Base-by-base conservation (phyloP, 2,888 invertebrate species). In the Gibbula magus region DNA sequence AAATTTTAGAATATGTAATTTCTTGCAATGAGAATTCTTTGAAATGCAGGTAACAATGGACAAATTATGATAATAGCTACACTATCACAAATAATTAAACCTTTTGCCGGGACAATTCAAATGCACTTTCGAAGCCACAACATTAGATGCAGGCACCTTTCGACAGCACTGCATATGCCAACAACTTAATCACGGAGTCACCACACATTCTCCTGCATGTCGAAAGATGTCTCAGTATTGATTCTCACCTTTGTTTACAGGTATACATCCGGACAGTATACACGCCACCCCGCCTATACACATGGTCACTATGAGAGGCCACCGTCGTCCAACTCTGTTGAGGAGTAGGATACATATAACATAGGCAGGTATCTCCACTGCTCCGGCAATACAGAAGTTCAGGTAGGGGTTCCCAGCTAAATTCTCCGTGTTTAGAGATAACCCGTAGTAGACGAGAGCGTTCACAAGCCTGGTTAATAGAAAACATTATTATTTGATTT, bases 221-320 rank as follows among this genome's bases (percentile, higher is more conserved):
- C n/a, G n/a, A n/a, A n/a, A n/a, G n/a, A n/a, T n/a, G n/a, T n/a
- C n/a, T n/a, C n/a, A n/a, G n/a, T n/a, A n/a, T n/a, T n/a, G n/a
- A 77, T 54, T 32, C 75, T 70, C 29, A n/a, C 54, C 70, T 16
- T 35, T 18, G n/a, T 51, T 75, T 8, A 61, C 70, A 8, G 83
- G 83, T 25, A 84, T 39, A 29, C 54, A 35, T 1, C 83, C 83
- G 3, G 82, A 79, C 20, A 82, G 3, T 70, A 97, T 95, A 73
- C 88, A 89, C 0, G 88, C 85, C 13, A 87, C 35, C 2, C 88
- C 89, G 0, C 88, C 88, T 0, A 88, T 51, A 5, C 83, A 77
- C 87, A 88, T 86, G 56, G 87, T 84, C 2, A 79, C 67, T 25
- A 85, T 81, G 32, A 86, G 81, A 3, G 86, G 84, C 18, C 78